phyloP scores from a whole-genome alignment of 1,140 invertebrate species.

The Brachystomella parvula region DNA sequence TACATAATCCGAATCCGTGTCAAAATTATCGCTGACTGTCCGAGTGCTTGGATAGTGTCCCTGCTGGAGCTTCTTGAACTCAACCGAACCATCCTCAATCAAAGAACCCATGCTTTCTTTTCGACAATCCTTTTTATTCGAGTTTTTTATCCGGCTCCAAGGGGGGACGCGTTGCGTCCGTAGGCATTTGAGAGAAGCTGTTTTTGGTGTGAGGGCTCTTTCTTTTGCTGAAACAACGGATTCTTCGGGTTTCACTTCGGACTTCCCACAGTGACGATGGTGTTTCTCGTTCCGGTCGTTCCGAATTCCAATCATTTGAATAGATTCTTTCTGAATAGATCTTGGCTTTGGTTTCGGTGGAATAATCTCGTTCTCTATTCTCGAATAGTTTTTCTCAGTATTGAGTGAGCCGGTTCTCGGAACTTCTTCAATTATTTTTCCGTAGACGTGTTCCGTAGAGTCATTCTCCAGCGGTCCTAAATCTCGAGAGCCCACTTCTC shows the following conservation, averaged over 20 bases:
- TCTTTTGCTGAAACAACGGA: conserved; percentile 17
- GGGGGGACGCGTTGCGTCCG: conserved; percentile 15
- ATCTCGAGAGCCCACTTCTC: not conserved
- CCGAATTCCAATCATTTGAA: no score
- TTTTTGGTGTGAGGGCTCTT: conserved; percentile 33
- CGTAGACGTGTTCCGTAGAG: conserved; percentile 28
- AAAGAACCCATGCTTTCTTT: conserved; percentile 1
- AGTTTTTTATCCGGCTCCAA: conserved; percentile 4
- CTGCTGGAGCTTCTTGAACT: conserved; percentile 36
- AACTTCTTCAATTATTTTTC: conserved; percentile 29
- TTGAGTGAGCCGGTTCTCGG: no score
- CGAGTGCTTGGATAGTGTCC: conserved; percentile 53
- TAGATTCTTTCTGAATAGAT: no score
- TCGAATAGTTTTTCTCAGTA: no score
- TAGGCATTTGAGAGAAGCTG: conserved; percentile 34
- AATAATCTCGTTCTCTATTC: no score
- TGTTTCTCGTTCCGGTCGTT: no score
- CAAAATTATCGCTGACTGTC: conserved; percentile 69
- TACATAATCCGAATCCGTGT: conserved; percentile 81
- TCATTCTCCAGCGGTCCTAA: not conserved
- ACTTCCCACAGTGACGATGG: no score
- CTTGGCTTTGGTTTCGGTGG: no score
- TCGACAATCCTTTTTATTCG: conserved; percentile 8
- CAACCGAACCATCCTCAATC: conserved; percentile 22
- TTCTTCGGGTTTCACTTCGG: no score